Base-by-base conservation (phyloP, 2,888 invertebrate genomes). In the Lasioglossum zephyrum region DNA sequence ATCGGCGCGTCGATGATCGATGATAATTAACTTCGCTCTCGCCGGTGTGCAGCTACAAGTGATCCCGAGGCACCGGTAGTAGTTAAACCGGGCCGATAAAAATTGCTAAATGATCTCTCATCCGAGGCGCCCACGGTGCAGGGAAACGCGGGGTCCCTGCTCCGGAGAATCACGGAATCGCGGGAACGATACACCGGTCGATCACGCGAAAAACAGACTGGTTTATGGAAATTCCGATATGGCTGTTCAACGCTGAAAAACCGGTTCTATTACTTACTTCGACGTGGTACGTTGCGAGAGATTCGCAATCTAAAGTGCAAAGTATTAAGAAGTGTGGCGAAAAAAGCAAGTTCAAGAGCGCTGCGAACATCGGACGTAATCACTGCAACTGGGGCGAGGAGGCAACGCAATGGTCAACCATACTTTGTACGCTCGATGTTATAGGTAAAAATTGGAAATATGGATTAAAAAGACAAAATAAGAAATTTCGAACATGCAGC, bases 11-110 rank as follows among this genome's bases (percentile, higher is more conserved):
- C 84, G 57, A 81, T 87, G 87, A 88, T 89, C 82, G 81, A 89
- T 90, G 87, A 72, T 87, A 87, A 90, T 90, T 89, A 86, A 75
- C 84, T 83, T 82, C 79, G 60, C 78, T n/a, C 81, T 57, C 26
- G 60, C 57, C 63, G 69, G 66, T 41, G 66, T 41, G 39, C 39
- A 22, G 57, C 31, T 39, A 66, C 57, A 26, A 31, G 70, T 60
- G 31, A 82, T 76, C 60, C 31, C 75, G 76, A 47, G 44, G 66
- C 44, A 31, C 22, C 70, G 11, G 41, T 47, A 9, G 66, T 18
- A 18, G 60, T 60, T 74, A 66, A 22, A 22, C 26, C 26, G 73
- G 73, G 44, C 6, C 44, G 49, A 79, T 73, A 74, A 77, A 66
- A 79, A 79, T 74, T 39, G 47, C 36, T 69, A 41, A 26, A 60